A percentile compares a stretch with the other conserved stretches of the same genome.
These are phyloP conservation scores for Basileuterus tristriatus DNA, from an alignment of 2,797 vertebrate species.

Conservation along the genomic window DNA sequence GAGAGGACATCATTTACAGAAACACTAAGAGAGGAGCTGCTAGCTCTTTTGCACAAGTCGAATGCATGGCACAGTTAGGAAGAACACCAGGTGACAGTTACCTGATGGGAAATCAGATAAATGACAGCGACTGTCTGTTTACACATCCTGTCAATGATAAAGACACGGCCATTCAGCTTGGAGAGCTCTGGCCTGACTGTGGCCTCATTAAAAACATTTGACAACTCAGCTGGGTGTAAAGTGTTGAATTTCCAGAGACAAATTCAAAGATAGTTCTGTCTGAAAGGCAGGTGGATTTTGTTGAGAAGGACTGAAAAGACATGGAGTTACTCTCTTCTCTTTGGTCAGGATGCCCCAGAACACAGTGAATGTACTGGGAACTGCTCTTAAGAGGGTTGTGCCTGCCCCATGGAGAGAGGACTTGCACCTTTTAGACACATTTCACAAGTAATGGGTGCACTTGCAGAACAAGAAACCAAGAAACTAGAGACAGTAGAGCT, in stretches of 20 bases:
- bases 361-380: neutral
- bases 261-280: neutral
- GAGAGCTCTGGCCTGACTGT: neutral
- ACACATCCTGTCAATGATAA: constrained; percentile 29
- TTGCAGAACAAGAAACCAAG: neutral
- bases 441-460: neutral
- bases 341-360: neutral
- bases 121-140: constrained; percentile 9
- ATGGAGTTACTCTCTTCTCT: neutral
- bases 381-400: neutral
- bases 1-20: neutral
- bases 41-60: neutral
- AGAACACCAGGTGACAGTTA: neutral
- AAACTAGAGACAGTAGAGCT: neutral
- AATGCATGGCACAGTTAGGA: neutral
- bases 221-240: neutral
- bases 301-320: neutral
- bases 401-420: neutral
- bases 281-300: neutral
- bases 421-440: neutral
- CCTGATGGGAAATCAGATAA: constrained; percentile 46
- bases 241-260: constrained; percentile 14
- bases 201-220: constrained; percentile 40
- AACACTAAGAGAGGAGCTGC: neutral
- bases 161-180: neutral